Evolutionary conservation across 2,888 invertebrate genomes (phyloP).

Genomic region (Ceratothoa steindachneri): DNA sequence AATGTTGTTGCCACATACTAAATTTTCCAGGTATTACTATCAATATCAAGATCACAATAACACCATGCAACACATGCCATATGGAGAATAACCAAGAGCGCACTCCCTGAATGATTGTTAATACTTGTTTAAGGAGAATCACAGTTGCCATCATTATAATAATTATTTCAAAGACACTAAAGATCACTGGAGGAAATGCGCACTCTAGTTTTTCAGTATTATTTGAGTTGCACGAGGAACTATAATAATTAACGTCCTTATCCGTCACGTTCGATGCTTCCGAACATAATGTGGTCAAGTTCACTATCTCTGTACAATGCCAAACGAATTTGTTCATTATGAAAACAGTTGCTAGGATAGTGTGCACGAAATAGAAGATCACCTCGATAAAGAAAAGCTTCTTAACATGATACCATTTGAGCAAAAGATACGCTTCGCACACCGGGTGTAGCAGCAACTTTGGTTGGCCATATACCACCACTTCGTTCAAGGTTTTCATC

Average conservation of each 20-base stretch:
- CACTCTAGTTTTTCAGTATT: not conserved
- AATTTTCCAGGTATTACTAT: constrained; percentile 20
- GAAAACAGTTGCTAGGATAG: constrained; percentile 57
- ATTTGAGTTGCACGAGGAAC: too few species aligned
- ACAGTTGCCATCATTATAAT: constrained; percentile 23
- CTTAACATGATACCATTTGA: constrained; percentile 60
- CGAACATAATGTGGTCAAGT: too few species aligned
- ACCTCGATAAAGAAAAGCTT: constrained; percentile 60
- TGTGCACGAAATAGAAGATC: constrained; percentile 57
- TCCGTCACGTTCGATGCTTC: too few species aligned
- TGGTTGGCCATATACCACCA: constrained; percentile 57
- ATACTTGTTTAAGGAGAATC: constrained; percentile 27
- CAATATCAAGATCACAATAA: constrained; percentile 35
- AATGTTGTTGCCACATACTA: constrained; percentile 43
- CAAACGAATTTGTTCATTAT: constrained; percentile 50
- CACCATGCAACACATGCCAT: constrained; percentile 30
- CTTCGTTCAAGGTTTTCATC: constrained; percentile 59
- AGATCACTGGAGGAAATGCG: not conserved
- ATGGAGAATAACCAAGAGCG: constrained; percentile 33
- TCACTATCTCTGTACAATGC: not conserved
- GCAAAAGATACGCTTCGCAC: constrained; percentile 59
- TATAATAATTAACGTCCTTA: too few species aligned
- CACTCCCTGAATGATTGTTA: constrained; percentile 37
- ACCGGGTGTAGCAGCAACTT: constrained; percentile 60
- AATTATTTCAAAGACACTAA: constrained; percentile 11